phyloP scores from a whole-genome alignment of 30 jellyfish, hydroid and myxozoan genomes.

The Aurelia aurita region DNA sequence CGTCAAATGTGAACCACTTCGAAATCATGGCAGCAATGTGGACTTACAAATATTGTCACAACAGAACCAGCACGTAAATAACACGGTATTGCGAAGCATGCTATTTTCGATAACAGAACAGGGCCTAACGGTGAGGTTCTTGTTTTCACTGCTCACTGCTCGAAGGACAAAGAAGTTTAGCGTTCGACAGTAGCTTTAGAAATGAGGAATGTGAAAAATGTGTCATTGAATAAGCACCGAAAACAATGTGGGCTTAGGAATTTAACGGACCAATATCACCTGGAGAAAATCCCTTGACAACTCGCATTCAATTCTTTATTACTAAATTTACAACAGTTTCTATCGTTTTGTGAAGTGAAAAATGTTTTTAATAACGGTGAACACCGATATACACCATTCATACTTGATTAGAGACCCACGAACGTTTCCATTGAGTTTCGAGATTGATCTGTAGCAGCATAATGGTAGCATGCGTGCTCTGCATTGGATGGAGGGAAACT shows the following conservation, averaged over 20 bases:
- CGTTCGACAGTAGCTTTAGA: slow-evolving; percentile 54
- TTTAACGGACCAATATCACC: slow-evolving; percentile 71
- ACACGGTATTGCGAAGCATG: slow-evolving; percentile 13
- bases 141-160: slow-evolving; percentile 64
- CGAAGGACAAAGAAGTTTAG: slow-evolving; percentile 51
- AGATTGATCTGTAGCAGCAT: too few relatives aligned
- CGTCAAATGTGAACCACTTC: slow-evolving; percentile 10
- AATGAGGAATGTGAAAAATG: slow-evolving; percentile 65
- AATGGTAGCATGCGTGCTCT: too few relatives aligned
- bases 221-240: slow-evolving; percentile 50
- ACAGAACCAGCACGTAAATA: slow-evolving; percentile 15
- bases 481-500: too few relatives aligned
- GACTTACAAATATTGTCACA: not conserved
- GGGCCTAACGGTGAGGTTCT: slow-evolving; percentile 20
- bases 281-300: slow-evolving; percentile 20
- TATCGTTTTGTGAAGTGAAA: not conserved
- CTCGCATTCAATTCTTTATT: slow-evolving; percentile 14
- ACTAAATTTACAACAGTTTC: not conserved
- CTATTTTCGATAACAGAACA: not conserved
- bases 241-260: slow-evolving; percentile 67
- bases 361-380: too few relatives aligned
- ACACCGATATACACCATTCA: too few relatives aligned
- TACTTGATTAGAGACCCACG: too few relatives aligned
- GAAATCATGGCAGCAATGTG: slow-evolving; percentile 31
- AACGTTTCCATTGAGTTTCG: too few relatives aligned